phyloP scores from a whole-genome alignment of 2,888 invertebrate species.

The Eutolmus rufibarbis region DNA sequence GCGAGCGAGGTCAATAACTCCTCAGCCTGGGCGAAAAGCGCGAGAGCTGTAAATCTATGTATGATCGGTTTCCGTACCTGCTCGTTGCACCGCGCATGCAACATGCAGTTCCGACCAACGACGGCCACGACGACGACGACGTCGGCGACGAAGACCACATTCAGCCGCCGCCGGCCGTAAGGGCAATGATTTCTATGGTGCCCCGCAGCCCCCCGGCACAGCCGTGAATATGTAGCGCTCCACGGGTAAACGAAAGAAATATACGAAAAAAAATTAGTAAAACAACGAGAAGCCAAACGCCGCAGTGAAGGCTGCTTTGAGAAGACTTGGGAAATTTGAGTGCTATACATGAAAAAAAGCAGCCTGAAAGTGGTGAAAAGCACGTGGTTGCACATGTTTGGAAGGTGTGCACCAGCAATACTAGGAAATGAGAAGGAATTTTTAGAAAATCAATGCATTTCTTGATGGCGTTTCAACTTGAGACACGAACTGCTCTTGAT shows the following conservation, averaged over 20 bases:
- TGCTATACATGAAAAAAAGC: background rate
- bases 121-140: background rate
- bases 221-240: background rate
- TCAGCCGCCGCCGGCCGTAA: background rate
- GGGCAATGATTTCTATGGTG: background rate
- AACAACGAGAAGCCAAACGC: background rate
- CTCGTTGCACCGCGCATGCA: background rate
- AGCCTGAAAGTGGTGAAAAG: background rate
- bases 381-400: background rate
- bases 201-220: background rate
- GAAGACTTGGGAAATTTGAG: background rate
- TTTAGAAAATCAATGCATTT: background rate
- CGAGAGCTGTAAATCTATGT: background rate
- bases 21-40: background rate
- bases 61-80: background rate
- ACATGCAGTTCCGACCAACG: background rate
- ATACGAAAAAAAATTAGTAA: background rate
- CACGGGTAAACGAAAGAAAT: background rate
- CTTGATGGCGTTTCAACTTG: background rate
- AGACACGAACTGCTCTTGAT: background rate
- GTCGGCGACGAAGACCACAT: background rate
- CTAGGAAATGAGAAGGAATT: background rate
- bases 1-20: background rate
- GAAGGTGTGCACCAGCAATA: background rate
- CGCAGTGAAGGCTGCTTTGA: background rate